phyloP scores from a whole-genome alignment of 1,140 invertebrate genomes.

The Eupeodes corollae region DNA sequence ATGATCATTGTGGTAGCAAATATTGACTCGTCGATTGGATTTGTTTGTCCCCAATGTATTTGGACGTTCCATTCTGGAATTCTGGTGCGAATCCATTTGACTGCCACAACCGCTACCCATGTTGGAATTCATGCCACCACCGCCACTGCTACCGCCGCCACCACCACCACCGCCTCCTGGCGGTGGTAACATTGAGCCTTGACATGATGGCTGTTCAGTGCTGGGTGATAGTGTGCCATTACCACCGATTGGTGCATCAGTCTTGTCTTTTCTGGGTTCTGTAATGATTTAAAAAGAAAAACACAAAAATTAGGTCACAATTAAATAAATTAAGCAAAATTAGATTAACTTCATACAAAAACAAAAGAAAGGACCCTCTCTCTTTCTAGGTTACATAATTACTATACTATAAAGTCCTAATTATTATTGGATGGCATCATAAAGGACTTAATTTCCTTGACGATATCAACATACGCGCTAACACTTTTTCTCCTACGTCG shows the following conservation, averaged over 20 bases:
- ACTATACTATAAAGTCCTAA: too few relatives aligned
- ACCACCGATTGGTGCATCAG: constrained; percentile 56
- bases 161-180: constrained; percentile 18
- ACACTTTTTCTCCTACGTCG: too few relatives aligned
- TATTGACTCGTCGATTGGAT: constrained; percentile 47
- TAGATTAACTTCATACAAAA: neutral
- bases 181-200: constrained; percentile 37
- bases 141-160: constrained; percentile 32
- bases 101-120: constrained; percentile 12
- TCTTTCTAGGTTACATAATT: too few relatives aligned
- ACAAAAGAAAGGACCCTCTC: neutral
- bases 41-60: constrained; percentile 61
- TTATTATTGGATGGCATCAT: too few relatives aligned
- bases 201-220: constrained; percentile 42
- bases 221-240: constrained; percentile 52
- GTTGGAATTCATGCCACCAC: constrained; percentile 13
- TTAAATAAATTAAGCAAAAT: too few relatives aligned
- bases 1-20: constrained; percentile 62
- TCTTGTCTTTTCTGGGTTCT: constrained; percentile 85
- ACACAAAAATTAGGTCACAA: neutral
- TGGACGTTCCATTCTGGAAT: constrained; percentile 55
- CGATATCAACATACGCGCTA: too few relatives aligned
- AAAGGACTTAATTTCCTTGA: too few relatives aligned
- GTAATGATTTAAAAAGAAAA: constrained; percentile 38
- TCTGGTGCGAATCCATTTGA: constrained; percentile 21